Conservation (phyloP, 2,113 vertebrate genomes). For the Aleadryas rufinucha region DNA sequence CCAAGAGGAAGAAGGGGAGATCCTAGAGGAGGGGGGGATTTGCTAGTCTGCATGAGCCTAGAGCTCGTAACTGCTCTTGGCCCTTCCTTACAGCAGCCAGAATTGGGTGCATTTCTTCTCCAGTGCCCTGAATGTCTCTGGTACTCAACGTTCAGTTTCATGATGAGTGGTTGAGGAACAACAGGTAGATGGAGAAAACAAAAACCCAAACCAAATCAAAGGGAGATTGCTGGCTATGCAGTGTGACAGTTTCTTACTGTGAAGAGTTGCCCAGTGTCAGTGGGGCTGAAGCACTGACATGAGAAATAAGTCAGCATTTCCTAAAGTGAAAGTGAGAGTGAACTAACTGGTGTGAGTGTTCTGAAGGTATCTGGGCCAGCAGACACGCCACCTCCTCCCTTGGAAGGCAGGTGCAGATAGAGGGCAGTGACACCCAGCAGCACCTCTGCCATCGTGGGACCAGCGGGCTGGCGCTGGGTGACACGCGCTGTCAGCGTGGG, state of each 20-base stretch:
- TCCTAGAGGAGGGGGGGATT: neutral
- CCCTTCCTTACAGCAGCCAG: neutral
- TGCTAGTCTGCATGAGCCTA: neutral
- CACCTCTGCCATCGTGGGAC: fast-evolving
- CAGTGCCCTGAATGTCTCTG: neutral
- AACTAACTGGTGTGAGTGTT: neutral
- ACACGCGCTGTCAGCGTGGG: fast-evolving
- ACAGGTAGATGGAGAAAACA: neutral
- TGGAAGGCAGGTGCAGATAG: neutral
- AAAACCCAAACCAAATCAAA: neutral
- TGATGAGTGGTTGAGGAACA: neutral
- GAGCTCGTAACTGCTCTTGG: neutral
- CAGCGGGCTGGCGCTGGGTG: fast-evolving
- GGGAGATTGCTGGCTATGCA: neutral
- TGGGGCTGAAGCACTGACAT: neutral
- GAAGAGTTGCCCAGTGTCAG: neutral
- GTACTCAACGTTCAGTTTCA: neutral
- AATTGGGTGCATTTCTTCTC: neutral
- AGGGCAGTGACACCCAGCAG: neutral
- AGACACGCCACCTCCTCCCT: neutral
- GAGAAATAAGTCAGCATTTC: neutral
- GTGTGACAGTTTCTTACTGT: fast-evolving
- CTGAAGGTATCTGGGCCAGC: neutral
- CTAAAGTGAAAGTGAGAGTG: neutral
- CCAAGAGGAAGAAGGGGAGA: neutral